Percentiles rank a stretch among this genome's conserved stretches.
These are phyloP conservation scores for Athene noctua DNA, from an alignment of 2,113 vertebrate genomes.

Conservation along the genomic window DNA sequence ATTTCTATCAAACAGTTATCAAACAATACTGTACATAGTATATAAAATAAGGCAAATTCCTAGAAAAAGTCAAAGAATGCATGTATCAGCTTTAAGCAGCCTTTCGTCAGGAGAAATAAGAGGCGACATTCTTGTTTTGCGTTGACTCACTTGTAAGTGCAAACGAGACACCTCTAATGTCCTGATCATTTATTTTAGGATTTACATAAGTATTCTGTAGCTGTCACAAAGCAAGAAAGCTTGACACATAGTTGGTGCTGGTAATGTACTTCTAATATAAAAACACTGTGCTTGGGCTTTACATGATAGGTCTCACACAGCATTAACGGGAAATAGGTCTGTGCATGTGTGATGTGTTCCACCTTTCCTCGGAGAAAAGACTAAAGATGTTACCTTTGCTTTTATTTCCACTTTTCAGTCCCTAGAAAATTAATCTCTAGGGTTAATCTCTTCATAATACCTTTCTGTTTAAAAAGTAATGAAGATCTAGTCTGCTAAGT, in stretches of 20 bases:
- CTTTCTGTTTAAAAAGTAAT: neutral
- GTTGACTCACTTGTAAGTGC: neutral
- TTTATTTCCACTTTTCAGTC: neutral
- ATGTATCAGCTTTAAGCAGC: neutral
- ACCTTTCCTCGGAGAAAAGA: neutral
- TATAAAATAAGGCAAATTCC: neutral
- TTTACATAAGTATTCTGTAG: neutral
- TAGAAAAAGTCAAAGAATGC: neutral
- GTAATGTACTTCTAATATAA: neutral
- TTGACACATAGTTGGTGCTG: neutral
- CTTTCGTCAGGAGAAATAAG: neutral
- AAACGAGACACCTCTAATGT: neutral
- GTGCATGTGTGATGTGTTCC: neutral
- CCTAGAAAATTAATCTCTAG: neutral
- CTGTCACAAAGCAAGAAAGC: neutral
- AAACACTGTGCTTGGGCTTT: neutral
- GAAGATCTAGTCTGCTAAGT: neutral
- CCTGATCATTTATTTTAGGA: neutral
- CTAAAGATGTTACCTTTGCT: neutral
- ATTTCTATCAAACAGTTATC: neutral
- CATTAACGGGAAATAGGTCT: neutral
- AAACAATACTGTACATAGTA: neutral
- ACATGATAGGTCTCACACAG: rapidly evolving
- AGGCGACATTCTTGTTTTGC: neutral
- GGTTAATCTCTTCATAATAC: neutral